Percentiles rank a stretch among this genome's conserved stretches.
Evolutionary conservation across 1,140 invertebrate genomes (phyloP).

Genomic region (Drosophila neocordata): DNA sequence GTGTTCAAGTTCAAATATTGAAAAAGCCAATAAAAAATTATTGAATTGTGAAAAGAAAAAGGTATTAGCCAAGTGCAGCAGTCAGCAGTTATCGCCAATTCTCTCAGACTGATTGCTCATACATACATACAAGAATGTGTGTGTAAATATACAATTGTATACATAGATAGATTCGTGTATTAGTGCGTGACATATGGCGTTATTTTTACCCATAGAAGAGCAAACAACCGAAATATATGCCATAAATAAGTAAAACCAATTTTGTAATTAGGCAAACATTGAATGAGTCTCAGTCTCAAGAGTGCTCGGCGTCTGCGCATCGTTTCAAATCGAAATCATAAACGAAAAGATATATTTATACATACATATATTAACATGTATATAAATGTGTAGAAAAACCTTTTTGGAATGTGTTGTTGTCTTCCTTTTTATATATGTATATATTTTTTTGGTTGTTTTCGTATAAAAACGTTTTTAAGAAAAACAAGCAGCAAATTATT

Average conservation of each 20-base stretch:
- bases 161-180: conserved; percentile 45
- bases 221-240: conserved; percentile 29
- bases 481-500: conserved; percentile 62
- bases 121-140: background rate
- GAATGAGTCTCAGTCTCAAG: conserved; percentile 7
- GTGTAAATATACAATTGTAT: conserved; percentile 29
- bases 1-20: conserved; percentile 72
- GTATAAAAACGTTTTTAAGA: conserved; percentile 20
- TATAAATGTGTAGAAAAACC: background rate
- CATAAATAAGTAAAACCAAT: conserved; percentile 57
- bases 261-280: conserved; percentile 57
- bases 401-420: conserved; percentile 15
- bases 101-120: conserved; percentile 7
- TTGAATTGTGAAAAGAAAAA: conserved; percentile 61
- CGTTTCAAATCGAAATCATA: conserved; percentile 26
- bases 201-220: conserved; percentile 54
- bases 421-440: conserved; percentile 14
- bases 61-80: conserved; percentile 27
- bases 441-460: conserved; percentile 13
- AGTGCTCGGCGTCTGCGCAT: conserved; percentile 55
- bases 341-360: background rate
- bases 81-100: conserved; percentile 34
- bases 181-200: conserved; percentile 74
- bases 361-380: conserved; percentile 9
- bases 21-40: conserved; percentile 55